Conservation (phyloP, 1,140 invertebrate species). For the Bombus ignitus region DNA sequence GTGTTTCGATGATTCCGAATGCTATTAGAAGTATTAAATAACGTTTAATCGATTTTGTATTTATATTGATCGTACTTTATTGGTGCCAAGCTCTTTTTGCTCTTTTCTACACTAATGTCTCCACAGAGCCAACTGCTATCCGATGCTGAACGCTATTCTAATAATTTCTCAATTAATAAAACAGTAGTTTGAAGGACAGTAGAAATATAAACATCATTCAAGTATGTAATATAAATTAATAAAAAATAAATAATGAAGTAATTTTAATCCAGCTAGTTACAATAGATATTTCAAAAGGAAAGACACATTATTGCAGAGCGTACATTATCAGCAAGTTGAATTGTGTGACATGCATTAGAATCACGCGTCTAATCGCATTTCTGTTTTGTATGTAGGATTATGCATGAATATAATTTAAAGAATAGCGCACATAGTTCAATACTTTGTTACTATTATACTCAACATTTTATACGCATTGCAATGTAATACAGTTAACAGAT, state of each 20-base stretch:
- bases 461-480: not conserved
- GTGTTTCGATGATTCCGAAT: not conserved
- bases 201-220: not conserved
- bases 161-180: slow-evolving; percentile 1
- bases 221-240: not conserved
- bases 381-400: not conserved
- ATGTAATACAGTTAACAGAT: not conserved
- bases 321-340: not conserved
- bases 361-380: not conserved
- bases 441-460: not conserved
- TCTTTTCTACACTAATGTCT: not conserved
- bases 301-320: not conserved
- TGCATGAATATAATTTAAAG: not conserved
- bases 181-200: not conserved
- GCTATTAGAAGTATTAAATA: not conserved
- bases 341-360: not conserved
- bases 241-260: not conserved
- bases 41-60: not conserved
- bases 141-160: not conserved
- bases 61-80: not conserved
- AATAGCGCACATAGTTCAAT: not conserved
- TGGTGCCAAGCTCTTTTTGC: not conserved
- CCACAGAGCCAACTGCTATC: not conserved
- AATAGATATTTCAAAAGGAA: not conserved
- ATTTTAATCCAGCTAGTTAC: not conserved